Conservation (phyloP, 2,888 invertebrate genomes). For the Drosophila gaucha region DNA sequence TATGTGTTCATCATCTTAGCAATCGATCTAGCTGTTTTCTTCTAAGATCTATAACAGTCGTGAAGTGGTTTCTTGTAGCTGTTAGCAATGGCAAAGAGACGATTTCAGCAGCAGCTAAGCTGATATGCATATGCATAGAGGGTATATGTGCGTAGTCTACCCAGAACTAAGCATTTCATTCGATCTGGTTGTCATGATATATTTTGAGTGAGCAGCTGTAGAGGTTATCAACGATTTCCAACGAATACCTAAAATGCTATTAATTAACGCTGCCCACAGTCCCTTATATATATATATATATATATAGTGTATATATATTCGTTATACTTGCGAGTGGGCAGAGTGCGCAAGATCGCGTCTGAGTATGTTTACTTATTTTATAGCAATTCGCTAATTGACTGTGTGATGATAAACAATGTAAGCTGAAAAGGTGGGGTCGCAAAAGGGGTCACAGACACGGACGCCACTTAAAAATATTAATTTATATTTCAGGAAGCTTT, state of each 20-base stretch:
- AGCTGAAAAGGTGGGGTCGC: not conserved
- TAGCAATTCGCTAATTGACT: constrained; percentile 41
- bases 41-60: no score
- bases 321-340: constrained; percentile 10
- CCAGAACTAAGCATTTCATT: no score
- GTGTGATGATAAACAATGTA: constrained; percentile 3
- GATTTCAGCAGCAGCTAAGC: no score
- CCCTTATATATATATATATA: not conserved
- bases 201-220: no score
- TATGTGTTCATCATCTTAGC: no score
- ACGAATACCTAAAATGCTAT: no score
- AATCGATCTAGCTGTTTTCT: no score
- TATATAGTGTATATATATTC: not conserved
- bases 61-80: no score
- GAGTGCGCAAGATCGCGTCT: constrained; percentile 28
- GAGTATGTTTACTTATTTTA: constrained; percentile 51
- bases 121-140: no score
- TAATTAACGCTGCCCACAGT: constrained; percentile 6
- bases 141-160: no score
- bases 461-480: constrained; percentile 1
- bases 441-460: constrained; percentile 19
- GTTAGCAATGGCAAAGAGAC: no score
- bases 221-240: constrained; percentile 33
- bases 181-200: no score
- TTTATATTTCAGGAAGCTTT: not conserved